These are phyloP conservation scores for Sebastes cheni DNA, from an alignment of 2,797 vertebrate genomes.

Conservation along the genomic window DNA sequence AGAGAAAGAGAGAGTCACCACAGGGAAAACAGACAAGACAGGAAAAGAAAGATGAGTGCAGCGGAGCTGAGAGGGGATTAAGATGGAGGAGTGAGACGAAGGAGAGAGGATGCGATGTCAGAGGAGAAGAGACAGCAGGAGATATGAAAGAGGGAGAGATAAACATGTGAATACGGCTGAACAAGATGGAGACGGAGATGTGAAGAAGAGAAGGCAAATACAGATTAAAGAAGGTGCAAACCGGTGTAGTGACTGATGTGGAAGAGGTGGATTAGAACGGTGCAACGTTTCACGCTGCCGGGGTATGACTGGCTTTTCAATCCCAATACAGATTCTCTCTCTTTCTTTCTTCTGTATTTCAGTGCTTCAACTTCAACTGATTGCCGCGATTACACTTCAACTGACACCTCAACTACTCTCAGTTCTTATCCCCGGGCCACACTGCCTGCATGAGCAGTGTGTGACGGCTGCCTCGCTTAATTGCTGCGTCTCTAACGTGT, in stretches of 20 bases:
- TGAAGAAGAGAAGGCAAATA: constrained; percentile 25
- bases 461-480: too few relatives aligned
- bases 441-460: too few relatives aligned
- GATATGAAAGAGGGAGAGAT: constrained; percentile 23
- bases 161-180: constrained; percentile 20
- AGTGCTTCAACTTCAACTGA: not conserved
- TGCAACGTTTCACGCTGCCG: not conserved
- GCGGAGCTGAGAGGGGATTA: constrained; percentile 40
- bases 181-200: constrained; percentile 34
- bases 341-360: not conserved
- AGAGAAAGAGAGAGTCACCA: constrained; percentile 24
- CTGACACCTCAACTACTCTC: not conserved
- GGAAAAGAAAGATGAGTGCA: constrained; percentile 18
- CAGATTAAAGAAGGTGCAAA: constrained; percentile 26
- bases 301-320: not conserved
- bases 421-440: not conserved
- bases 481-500: too few relatives aligned
- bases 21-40: constrained; percentile 12
- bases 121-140: constrained; percentile 8
- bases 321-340: not conserved
- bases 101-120: not conserved
- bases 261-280: constrained; percentile 34
- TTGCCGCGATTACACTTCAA: not conserved
- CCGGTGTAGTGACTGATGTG: not conserved
- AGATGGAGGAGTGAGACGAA: constrained; percentile 28